phyloP scores from a whole-genome alignment of 2,113 vertebrate genomes.

The Pelvicachromis taeniatus region DNA sequence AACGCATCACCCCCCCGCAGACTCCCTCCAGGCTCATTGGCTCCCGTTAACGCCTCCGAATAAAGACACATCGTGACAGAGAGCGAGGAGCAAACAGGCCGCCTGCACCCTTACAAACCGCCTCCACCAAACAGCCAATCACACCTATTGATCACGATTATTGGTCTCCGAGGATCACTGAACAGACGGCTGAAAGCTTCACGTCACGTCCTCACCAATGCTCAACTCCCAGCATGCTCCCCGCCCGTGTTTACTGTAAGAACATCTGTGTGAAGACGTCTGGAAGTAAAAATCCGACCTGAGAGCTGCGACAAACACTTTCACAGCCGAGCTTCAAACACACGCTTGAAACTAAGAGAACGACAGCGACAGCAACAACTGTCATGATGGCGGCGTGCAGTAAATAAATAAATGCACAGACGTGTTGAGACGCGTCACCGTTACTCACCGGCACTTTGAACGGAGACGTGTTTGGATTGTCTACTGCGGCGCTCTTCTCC shows the following conservation, averaged over 20 bases:
- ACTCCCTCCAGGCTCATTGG: not conserved
- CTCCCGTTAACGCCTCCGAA: not conserved
- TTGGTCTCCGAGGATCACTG: not conserved
- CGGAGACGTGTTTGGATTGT: conserved; percentile 86
- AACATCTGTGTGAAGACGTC: not conserved
- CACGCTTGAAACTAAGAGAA: not conserved
- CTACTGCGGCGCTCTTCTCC: conserved; percentile 84
- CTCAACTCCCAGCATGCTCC: not conserved
- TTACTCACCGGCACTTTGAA: conserved; percentile 94
- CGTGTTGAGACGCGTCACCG: rapidly evolving
- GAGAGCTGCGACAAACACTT: not conserved
- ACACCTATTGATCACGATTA: not conserved
- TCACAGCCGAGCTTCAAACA: not conserved
- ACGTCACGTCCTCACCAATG: not conserved
- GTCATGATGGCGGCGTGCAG: not conserved
- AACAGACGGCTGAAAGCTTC: not conserved
- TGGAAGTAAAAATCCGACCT: not conserved
- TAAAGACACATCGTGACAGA: not conserved
- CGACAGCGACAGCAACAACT: too few relatives aligned
- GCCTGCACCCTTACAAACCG: not conserved
- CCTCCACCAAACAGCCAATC: not conserved
- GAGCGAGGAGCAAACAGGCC: not conserved
- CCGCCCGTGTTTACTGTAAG: not conserved
- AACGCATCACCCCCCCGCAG: not conserved
- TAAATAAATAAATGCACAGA: rapidly evolving